phyloP scores from a whole-genome alignment of 2,888 invertebrate species.

The Conistra vaccinii region DNA sequence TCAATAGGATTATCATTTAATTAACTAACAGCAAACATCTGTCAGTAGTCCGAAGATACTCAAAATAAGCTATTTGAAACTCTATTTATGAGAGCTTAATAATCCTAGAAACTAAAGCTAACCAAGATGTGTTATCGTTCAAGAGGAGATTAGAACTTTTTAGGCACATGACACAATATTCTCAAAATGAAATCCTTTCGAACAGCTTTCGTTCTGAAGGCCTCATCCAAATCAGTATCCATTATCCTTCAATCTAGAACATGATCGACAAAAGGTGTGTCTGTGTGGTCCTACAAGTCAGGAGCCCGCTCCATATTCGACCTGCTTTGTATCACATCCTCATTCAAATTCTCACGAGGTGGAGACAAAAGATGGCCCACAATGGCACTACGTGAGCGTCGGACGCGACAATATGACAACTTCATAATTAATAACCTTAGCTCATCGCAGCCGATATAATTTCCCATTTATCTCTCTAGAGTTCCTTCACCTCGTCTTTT shows the following conservation, averaged over 20 bases:
- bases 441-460: conserved; percentile 89
- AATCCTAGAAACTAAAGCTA: neutral
- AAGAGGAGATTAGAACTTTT: neutral
- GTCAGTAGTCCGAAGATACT: too few relatives aligned
- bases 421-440: conserved; percentile 90
- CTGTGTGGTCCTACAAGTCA: conserved; percentile 85
- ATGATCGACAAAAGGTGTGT: conserved; percentile 66
- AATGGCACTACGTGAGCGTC: conserved; percentile 85
- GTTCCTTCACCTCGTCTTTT: conserved; percentile 89
- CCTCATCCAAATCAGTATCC: conserved; percentile 19
- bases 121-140: neutral
- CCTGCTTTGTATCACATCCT: conserved; percentile 78
- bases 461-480: conserved; percentile 87
- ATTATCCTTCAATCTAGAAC: conserved; percentile 56
- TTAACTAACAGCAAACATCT: too few relatives aligned
- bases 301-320: conserved; percentile 83
- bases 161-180: neutral
- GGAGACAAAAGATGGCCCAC: conserved; percentile 84
- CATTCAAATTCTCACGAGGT: conserved; percentile 87
- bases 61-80: too few relatives aligned
- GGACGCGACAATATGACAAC: conserved; percentile 87
- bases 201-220: conserved; percentile 13
- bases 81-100: too few relatives aligned
- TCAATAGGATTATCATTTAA: too few relatives aligned
- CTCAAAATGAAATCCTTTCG: conserved; percentile 5